Evolutionary conservation across 2,888 invertebrate species (phyloP).

Genomic region (Entomobrya multifasciata): DNA sequence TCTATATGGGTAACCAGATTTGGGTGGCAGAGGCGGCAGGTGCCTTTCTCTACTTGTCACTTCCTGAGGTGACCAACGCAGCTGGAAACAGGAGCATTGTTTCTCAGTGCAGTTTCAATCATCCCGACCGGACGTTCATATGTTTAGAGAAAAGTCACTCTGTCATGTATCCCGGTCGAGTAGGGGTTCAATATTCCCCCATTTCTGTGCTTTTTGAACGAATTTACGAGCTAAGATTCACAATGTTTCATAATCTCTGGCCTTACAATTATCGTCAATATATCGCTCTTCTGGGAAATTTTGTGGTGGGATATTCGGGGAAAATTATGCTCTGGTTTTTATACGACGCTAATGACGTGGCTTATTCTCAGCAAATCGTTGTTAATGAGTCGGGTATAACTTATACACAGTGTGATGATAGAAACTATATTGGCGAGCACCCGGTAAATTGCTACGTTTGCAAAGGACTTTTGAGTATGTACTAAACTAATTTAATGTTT

Average conservation of each 20-base stretch:
- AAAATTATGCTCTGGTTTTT: constrained; percentile 74
- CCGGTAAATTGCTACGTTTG: constrained; percentile 6
- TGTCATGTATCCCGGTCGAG: constrained; percentile 65
- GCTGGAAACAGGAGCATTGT: not conserved
- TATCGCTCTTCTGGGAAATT: constrained; percentile 1
- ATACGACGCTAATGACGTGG: not conserved
- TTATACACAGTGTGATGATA: too few relatives aligned
- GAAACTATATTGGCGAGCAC: not conserved
- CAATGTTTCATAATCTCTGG: constrained; percentile 32
- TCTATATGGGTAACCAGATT: constrained; percentile 71
- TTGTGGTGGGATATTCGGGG: constrained; percentile 66
- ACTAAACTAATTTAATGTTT: not conserved
- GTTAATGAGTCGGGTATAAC: too few relatives aligned
- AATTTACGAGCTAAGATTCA: not conserved
- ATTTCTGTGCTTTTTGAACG: not conserved
- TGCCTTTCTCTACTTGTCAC: constrained; percentile 62
- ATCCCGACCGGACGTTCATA: constrained; percentile 74
- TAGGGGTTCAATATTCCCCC: constrained; percentile 57
- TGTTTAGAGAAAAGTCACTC: constrained; percentile 57
- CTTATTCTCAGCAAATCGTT: not conserved
- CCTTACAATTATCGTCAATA: not conserved
- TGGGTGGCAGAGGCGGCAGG: constrained; percentile 74
- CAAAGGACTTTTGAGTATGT: not conserved
- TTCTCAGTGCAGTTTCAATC: constrained; percentile 74
- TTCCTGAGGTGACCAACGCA: constrained; percentile 11